Conservation (phyloP, 1,140 invertebrate species). For the Eriosoma lanigerum region DNA sequence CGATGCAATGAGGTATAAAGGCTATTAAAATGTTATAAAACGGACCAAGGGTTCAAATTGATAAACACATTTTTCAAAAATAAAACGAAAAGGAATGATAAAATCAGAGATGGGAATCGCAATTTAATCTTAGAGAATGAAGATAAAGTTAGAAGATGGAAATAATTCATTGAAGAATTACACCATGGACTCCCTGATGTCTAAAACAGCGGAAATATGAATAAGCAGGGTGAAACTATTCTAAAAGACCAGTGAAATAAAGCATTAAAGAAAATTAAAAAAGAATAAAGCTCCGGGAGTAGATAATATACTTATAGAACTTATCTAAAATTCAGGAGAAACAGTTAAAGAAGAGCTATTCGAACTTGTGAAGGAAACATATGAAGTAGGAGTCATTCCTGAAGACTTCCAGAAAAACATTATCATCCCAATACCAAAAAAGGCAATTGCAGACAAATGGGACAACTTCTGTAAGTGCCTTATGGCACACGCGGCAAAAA, state of each 20-base stretch:
- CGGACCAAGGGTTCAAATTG: not conserved
- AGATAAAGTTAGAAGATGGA: slow-evolving; percentile 8
- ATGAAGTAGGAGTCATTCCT: not conserved
- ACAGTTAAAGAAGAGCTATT: not conserved
- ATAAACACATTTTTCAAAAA: not conserved
- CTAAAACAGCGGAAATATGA: not conserved
- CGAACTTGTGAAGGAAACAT: slow-evolving; percentile 1
- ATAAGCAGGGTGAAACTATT: not conserved
- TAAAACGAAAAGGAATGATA: slow-evolving; percentile 1
- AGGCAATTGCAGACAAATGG: not conserved
- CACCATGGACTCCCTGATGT: not conserved
- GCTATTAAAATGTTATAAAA: not conserved
- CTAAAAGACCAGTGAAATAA: too few species aligned
- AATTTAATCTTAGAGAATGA: slow-evolving; percentile 17
- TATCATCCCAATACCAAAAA: slow-evolving; percentile 1
- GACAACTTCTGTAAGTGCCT: not conserved
- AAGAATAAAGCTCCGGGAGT: not conserved
- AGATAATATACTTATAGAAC: not conserved
- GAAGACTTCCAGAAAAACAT: not conserved
- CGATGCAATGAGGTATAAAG: not conserved
- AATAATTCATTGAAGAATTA: not conserved
- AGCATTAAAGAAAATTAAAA: not conserved
- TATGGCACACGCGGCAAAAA: slow-evolving; percentile 1
- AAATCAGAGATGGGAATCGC: not conserved
- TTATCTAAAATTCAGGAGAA: not conserved